phyloP scores from a whole-genome alignment of 2,113 vertebrate genomes.

The Gymnorhina tibicen region DNA sequence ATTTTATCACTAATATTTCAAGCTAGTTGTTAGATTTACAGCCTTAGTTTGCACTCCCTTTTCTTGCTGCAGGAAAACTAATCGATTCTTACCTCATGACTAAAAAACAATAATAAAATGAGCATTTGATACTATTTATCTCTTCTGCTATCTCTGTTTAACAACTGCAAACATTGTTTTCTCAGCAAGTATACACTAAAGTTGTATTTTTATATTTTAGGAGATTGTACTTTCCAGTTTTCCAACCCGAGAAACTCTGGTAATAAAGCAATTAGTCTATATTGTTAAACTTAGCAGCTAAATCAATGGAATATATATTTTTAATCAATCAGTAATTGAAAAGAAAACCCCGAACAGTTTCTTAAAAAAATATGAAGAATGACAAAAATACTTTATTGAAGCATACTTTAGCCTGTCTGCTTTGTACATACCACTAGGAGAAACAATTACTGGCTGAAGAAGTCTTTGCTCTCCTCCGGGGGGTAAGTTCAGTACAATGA shows the following conservation, averaged over 20 bases:
- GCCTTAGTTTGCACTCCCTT: not conserved
- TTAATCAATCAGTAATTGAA: not conserved
- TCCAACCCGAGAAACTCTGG: not conserved
- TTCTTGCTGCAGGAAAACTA: not conserved
- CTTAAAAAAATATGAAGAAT: not conserved
- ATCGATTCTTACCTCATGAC: not conserved
- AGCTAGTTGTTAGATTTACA: not conserved
- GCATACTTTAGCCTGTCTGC: not conserved
- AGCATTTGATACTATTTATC: not conserved
- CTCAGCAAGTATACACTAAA: not conserved
- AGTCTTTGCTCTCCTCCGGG: conserved; percentile 93
- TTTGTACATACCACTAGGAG: conserved; percentile 87
- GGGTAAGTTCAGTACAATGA: conserved; percentile 86
- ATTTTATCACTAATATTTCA: not conserved
- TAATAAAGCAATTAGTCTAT: not conserved
- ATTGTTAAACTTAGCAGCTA: not conserved
- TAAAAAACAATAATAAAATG: not conserved
- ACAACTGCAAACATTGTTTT: not conserved
- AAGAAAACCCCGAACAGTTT: not conserved
- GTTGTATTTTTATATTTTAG: not conserved
- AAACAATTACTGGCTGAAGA: conserved; percentile 92
- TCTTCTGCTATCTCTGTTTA: not conserved
- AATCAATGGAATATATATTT: not conserved
- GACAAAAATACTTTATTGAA: not conserved
- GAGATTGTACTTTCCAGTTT: not conserved